Percentiles rank a stretch among this genome's conserved stretches.
These are phyloP conservation scores for Miichthys miiuy DNA, from an alignment of 2,797 vertebrate genomes.

Conservation along the genomic window DNA sequence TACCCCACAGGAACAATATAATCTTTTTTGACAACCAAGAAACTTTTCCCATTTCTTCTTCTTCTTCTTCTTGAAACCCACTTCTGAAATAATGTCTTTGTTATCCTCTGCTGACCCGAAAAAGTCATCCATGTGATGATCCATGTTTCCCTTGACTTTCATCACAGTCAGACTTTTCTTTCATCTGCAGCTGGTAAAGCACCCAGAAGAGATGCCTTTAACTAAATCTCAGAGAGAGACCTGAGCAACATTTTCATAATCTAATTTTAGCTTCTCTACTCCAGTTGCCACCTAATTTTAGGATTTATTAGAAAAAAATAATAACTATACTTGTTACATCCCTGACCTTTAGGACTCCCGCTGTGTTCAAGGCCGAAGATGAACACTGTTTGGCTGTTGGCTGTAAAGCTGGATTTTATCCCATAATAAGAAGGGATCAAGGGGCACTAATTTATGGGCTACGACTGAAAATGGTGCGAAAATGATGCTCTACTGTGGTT, in stretches of 20 bases:
- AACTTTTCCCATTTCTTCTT: neutral
- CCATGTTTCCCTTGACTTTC: constrained; percentile 53
- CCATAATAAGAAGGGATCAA: neutral
- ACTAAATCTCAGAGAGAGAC: constrained; percentile 54
- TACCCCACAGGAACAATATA: neutral
- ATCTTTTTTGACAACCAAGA: constrained; percentile 4
- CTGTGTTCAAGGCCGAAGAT: neutral
- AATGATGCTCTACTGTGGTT: neutral
- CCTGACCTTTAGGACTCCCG: constrained; percentile 26
- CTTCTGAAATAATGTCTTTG: constrained; percentile 34
- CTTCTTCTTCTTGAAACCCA: constrained; percentile 14
- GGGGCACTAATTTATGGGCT: neutral
- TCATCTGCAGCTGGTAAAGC: constrained; percentile 42
- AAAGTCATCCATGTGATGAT: constrained; percentile 55
- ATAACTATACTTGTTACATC: neutral
- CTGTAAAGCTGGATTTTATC: neutral
- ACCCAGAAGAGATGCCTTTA: constrained; percentile 45
- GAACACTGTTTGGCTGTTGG: neutral
- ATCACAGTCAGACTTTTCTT: constrained; percentile 43
- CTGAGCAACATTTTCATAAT: constrained; percentile 43
- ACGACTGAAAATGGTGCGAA: neutral
- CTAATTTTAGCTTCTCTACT: constrained; percentile 55
- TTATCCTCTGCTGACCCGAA: constrained; percentile 62
- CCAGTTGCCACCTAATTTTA: constrained; percentile 46
- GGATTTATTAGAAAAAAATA: constrained; percentile 33